Conservation (phyloP, 2,888 invertebrate genomes). For the Fabriciana adippe region DNA sequence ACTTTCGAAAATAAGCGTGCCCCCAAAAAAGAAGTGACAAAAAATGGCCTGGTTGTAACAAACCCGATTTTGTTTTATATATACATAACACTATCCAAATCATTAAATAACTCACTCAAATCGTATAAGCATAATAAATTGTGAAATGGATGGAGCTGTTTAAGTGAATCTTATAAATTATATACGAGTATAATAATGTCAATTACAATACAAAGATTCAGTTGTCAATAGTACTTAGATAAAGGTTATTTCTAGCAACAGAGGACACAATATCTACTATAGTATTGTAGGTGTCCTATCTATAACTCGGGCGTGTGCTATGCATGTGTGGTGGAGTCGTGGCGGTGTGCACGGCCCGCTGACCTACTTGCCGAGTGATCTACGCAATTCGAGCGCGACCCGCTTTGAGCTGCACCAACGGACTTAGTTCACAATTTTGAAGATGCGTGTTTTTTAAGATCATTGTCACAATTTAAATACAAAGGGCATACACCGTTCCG, state of each 20-base stretch:
- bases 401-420: conserved; percentile 52
- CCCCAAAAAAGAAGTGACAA: too few relatives aligned
- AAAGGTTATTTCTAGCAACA: conserved; percentile 28
- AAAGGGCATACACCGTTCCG: neutral
- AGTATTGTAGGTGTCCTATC: conserved; percentile 39
- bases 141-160: neutral
- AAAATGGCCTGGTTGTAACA: too few relatives aligned
- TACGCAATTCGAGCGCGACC: conserved; percentile 78
- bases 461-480: conserved; percentile 1
- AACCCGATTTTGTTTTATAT: too few relatives aligned
- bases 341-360: conserved; percentile 70
- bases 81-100: too few relatives aligned
- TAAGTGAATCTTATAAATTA: neutral
- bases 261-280: conserved; percentile 44
- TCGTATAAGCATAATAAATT: neutral
- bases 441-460: conserved; percentile 28
- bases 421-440: conserved; percentile 36
- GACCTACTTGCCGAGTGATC: conserved; percentile 76
- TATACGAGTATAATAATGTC: neutral
- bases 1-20: too few relatives aligned
- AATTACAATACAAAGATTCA: conserved; percentile 10
- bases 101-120: too few relatives aligned
- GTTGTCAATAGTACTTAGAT: conserved; percentile 16
- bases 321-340: conserved; percentile 46
- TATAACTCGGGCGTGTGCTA: conserved; percentile 42